Base-by-base conservation (phyloP, 2,113 vertebrate genomes). In the Orthonyx spaldingii region DNA sequence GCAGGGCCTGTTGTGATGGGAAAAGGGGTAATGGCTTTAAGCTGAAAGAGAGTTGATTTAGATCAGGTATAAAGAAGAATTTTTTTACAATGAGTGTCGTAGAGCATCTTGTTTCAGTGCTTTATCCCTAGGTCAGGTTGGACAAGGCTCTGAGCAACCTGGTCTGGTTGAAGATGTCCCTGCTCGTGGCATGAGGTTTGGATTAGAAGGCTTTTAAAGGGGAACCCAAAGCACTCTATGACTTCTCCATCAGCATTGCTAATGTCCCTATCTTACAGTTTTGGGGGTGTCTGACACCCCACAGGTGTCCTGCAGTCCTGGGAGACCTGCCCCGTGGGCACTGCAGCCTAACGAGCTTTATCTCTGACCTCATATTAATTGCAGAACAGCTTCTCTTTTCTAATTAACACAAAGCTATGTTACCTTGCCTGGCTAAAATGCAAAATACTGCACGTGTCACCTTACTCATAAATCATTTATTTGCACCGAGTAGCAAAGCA, bases 381-480 rank as follows among this genome's bases (percentile, higher is more conserved):
- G 86, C 71, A 87, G 89, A 90, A 11, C 46, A 63, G 50, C 33
- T 55, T 52, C 60, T 90, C 64, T 84, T 65, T 77, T 84, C 92
- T 90, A 95, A 86, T 92, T 94, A 93, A 97, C 75, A 10, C 24
- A 7, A 50, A 87, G 96, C 68, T 92, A 47, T 1, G 30, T 93
- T 90, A 95, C 91, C 83, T 93, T 8, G 39, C 44, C 82, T 61
- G 35, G 68, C 76, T 42, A 86, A 93, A 85, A 89, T 44, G 68
- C 68, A 49, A 94, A 91, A 56, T 57, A 16, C 52, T 1, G 4
- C 1, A 0, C 23, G 83, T 63, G 80, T 94, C 60, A 4, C 81
- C 92, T 97, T 96, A 92, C 95, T 55, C 55, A 7, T 93, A 35
- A 88, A 95, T 94, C 30, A 93, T 96, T 92, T 59, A 96, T 83